Base-by-base conservation (phyloP, 2,888 invertebrate species). In the Zhengitettix transpicula region DNA sequence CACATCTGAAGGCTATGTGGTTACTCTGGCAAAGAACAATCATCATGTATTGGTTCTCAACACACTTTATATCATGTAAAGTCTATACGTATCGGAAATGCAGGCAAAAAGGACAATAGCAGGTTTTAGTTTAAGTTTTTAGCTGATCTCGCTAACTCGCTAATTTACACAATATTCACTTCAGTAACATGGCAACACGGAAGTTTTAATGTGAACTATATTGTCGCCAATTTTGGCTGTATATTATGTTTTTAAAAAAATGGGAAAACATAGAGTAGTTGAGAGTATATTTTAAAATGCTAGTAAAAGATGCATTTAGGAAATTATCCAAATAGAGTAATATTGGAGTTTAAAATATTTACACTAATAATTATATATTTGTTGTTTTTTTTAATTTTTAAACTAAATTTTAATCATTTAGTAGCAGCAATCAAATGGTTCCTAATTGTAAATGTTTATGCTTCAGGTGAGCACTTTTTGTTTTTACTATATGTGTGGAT, bases 1-100 rank as follows among this genome's bases (percentile, higher is more conserved):
- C 70, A 96, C 96, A 61, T 90, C 92, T 17, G 95, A 96, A 75
- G 96, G 96, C 67, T 94, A 92, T 75, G 89, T 96, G 69, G 91
- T 93, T 68, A 93, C 96, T 66, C 78, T 97, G 77, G 96, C 96
- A 73, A 97, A 97, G 81, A 97, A 96, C 80, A 97, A 97, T 79
- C 96, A 97, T 77, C 94, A 96, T 77, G 96, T 97, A 71, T 84
- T 97, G 76, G 92, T 97, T 74, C 82, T 96, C 76, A 90, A 92
- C 80, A 92, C 91, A 69, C 83, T 92, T 72, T 91, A 91, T 80
- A 89, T 91, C 81, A 84, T 88, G 78, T 89, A 87, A 86, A 84
- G n/a, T 12, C n/a, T 47, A 14, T 47, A n/a, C 47, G 47, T 28
- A 28, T 28, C 28, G 28, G 28, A 28, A 28, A 28, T 7, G 7